Percentiles rank a stretch among this genome's conserved stretches.
Conservation (phyloP, 2,797 vertebrate species). For the Hybognathus amarus region DNA sequence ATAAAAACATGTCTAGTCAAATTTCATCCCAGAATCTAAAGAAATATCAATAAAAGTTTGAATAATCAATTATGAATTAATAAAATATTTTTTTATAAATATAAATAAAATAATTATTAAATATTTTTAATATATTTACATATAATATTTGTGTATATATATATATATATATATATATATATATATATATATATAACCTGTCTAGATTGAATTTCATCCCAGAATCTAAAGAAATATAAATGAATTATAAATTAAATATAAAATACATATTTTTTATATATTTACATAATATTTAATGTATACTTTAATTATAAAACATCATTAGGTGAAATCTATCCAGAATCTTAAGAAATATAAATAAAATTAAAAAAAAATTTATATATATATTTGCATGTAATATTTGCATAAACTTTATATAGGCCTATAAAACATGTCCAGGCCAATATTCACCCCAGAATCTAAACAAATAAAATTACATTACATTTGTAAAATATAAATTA, state of each 20-base stretch:
- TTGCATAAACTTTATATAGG: neutral
- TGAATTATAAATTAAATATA: neutral
- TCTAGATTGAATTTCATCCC: too few relatives aligned
- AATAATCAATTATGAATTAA: neutral
- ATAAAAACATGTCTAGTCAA: neutral
- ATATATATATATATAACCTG: too few relatives aligned
- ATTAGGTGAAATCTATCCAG: neutral
- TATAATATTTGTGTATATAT: too few relatives aligned
- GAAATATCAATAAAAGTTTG: neutral
- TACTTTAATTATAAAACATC: neutral
- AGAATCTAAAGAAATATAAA: too few relatives aligned
- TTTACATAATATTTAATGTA: neutral
- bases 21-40: neutral
- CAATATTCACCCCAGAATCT: too few relatives aligned
- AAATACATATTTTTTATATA: too few relatives aligned
- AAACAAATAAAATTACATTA: neutral
- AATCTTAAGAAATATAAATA: neutral
- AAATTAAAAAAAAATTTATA: neutral
- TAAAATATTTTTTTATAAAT: neutral
- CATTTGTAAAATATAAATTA: neutral
- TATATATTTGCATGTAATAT: neutral
- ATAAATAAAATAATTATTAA: too few relatives aligned
- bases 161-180: too few relatives aligned
- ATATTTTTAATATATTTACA: too few relatives aligned
- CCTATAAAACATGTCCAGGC: neutral